A percentile compares a stretch with the other conserved stretches of the same genome.
phyloP scores from a whole-genome alignment of 2,888 invertebrate genomes.

The Graphium colonna region DNA sequence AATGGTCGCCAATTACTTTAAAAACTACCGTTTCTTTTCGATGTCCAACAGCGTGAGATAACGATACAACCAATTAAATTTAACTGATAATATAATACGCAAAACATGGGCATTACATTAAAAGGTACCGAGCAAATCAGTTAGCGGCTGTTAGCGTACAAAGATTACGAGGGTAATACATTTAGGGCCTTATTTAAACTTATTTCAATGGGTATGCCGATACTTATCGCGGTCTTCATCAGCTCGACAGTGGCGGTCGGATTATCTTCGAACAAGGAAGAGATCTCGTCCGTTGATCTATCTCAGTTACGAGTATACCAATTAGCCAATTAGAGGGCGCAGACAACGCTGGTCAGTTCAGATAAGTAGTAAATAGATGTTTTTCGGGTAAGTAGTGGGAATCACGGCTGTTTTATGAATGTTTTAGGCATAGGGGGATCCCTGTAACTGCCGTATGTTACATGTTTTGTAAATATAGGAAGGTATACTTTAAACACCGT shows the following conservation, averaged over 20 bases:
- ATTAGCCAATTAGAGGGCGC: slow-evolving; percentile 77
- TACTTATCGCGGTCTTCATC: slow-evolving; percentile 72
- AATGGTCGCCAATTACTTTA: too few species aligned
- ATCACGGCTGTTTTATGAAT: background rate
- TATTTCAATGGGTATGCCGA: slow-evolving; percentile 65
- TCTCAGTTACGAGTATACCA: slow-evolving; percentile 74
- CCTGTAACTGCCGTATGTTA: background rate
- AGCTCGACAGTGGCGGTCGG: slow-evolving; percentile 53
- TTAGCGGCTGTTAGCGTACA: background rate
- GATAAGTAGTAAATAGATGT: slow-evolving; percentile 56
- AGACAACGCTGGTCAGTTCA: slow-evolving; percentile 52
- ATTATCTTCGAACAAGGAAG: slow-evolving; percentile 69
- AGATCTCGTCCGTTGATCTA: slow-evolving; percentile 67
- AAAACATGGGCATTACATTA: background rate
- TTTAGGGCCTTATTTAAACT: slow-evolving; percentile 40
- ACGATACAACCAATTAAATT: slow-evolving; percentile 6
- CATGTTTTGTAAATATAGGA: background rate
- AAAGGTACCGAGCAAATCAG: background rate
- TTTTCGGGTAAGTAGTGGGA: slow-evolving; percentile 26
- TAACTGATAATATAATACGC: background rate
- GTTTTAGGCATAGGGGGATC: too few species aligned
- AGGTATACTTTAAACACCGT: too few species aligned
- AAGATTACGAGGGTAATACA: slow-evolving; percentile 27
- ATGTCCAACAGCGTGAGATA: slow-evolving; percentile 5
- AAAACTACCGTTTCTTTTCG: background rate